These are phyloP conservation scores for Tadarida brasiliensis DNA, from an alignment of 2,797 vertebrate genomes.

Conservation along the genomic window DNA sequence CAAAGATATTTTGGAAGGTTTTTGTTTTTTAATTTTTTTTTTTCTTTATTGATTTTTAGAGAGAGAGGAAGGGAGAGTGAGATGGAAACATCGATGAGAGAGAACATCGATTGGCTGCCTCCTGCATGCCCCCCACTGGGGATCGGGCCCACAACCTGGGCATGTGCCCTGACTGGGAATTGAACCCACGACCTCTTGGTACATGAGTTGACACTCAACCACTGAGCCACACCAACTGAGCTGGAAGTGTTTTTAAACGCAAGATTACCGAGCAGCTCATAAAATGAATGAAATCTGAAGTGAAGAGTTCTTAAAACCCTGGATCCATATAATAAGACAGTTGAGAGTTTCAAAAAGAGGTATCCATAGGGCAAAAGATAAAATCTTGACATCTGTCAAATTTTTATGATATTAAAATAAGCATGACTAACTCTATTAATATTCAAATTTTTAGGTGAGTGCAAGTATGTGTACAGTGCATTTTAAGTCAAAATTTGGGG, in stretches of 20 bases:
- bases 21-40: background rate
- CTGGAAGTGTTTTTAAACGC: slow-evolving; percentile 49
- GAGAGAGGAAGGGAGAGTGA: too few species aligned
- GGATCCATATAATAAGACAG: background rate
- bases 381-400: slow-evolving; percentile 67
- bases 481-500: slow-evolving; percentile 82
- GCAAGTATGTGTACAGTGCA: slow-evolving; percentile 73
- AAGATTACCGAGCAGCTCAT: slow-evolving; percentile 40
- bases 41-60: too few species aligned
- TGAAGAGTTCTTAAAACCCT: slow-evolving; percentile 25
- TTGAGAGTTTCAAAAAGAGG: slow-evolving; percentile 52
- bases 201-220: too few species aligned
- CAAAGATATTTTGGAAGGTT: slow-evolving; percentile 55
- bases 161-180: too few species aligned
- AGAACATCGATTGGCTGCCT: too few species aligned
- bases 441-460: slow-evolving; percentile 74
- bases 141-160: too few species aligned
- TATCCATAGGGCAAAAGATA: slow-evolving; percentile 58
- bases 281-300: slow-evolving; percentile 68
- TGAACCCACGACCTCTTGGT: too few species aligned
- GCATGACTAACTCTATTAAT: slow-evolving; percentile 55
- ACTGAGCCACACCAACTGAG: too few species aligned
- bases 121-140: too few species aligned
- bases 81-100: too few species aligned
- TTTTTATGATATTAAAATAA: slow-evolving; percentile 64